Percentiles rank a stretch among this genome's conserved stretches.
These are phyloP conservation scores for Stegostoma tigrinum DNA, from an alignment of 2,113 vertebrate species.

Conservation along the genomic window DNA sequence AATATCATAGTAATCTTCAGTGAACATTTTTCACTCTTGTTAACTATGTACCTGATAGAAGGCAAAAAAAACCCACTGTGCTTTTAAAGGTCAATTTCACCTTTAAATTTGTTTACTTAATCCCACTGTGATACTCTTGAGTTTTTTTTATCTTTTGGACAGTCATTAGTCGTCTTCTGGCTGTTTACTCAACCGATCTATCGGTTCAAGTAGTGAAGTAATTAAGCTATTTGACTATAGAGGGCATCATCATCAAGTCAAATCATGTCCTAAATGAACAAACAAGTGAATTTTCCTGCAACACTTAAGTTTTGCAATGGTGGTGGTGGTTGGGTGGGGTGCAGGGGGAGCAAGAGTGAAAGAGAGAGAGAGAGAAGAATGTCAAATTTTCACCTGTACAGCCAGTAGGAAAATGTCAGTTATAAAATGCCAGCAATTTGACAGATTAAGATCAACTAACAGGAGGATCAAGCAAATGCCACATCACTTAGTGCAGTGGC, in stretches of 20 bases:
- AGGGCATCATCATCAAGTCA: not conserved
- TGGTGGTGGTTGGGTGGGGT: not conserved
- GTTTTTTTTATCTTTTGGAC: not conserved
- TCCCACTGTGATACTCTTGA: not conserved
- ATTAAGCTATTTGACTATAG: not conserved
- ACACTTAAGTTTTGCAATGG: not conserved
- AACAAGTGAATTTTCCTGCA: not conserved
- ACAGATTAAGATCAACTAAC: not conserved
- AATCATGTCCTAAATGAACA: not conserved
- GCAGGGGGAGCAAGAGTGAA: no score
- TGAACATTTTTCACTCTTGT: not conserved
- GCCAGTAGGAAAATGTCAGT: not conserved
- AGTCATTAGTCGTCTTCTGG: not conserved
- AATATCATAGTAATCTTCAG: not conserved
- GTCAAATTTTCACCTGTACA: no score
- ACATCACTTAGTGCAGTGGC: not conserved
- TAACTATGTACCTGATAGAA: not conserved
- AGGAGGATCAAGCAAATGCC: not conserved
- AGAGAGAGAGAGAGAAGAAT: no score
- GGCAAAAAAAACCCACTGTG: not conserved
- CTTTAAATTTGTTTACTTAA: not conserved
- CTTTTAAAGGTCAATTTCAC: not conserved
- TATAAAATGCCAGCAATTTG: not conserved
- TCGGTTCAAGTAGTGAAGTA: not conserved
- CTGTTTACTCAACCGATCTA: not conserved